These are phyloP conservation scores for Dendronephthya gigantea DNA, from an alignment of 64 coral and sea anemone species.

Conservation along the genomic window DNA sequence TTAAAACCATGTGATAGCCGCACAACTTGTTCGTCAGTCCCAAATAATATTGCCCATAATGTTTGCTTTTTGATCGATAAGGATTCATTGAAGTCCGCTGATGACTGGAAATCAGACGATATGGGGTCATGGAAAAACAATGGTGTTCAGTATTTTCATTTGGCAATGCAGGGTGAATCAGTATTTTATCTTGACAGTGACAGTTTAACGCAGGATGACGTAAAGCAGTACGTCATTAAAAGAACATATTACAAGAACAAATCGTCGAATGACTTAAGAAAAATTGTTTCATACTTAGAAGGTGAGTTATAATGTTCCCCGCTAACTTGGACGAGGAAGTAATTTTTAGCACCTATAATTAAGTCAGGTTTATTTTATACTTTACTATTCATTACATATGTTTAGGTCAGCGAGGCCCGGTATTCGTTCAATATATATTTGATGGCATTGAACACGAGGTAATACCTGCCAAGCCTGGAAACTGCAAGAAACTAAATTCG, in stretches of 20 bases:
- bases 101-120: slow-evolving; percentile 36
- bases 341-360: too few relatives aligned
- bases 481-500: too few relatives aligned
- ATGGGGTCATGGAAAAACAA: slow-evolving; percentile 24
- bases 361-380: too few relatives aligned
- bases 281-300: neutral
- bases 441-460: slow-evolving; percentile 17
- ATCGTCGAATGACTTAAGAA: neutral
- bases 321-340: too few relatives aligned
- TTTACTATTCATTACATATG: too few relatives aligned
- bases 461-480: neutral
- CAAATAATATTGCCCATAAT: neutral
- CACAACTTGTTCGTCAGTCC: neutral
- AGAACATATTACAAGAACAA: slow-evolving; percentile 4
- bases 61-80: neutral
- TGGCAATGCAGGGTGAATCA: neutral
- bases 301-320: neutral
- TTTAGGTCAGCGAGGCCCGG: too few relatives aligned
- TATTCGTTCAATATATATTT: slow-evolving; percentile 35
- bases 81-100: neutral
- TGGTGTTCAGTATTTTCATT: neutral
- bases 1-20: neutral
- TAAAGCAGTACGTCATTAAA: neutral
- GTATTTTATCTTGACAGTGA: neutral
- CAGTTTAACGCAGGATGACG: neutral